Evolutionary conservation across 2,888 invertebrate genomes (phyloP).

Genomic region (Drosophila sordidula): DNA sequence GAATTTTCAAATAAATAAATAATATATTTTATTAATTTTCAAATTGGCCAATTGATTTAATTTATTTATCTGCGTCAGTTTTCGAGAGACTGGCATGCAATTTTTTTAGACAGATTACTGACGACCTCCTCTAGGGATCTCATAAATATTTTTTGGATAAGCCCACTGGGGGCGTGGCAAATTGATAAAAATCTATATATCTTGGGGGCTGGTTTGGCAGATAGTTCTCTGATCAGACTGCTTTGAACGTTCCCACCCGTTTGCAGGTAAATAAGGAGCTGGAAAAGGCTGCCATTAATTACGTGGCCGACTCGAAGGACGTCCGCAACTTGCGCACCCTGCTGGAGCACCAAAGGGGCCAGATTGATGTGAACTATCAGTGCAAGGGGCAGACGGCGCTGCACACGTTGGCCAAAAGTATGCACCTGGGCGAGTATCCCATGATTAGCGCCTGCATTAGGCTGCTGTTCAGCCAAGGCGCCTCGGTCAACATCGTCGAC

Average conservation of each 20-base stretch:
- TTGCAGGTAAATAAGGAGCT: slow-evolving; percentile 69
- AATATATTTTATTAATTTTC: no score
- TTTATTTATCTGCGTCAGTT: no score
- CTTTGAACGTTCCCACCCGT: not conserved
- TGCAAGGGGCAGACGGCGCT: slow-evolving; percentile 75
- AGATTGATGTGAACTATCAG: slow-evolving; percentile 60
- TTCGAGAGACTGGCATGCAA: no score
- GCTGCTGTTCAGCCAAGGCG: slow-evolving; percentile 68
- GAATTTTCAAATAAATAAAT: no score
- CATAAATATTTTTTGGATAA: no score
- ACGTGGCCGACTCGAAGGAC: slow-evolving; percentile 76
- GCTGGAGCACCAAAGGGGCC: slow-evolving; percentile 40
- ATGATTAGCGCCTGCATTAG: slow-evolving; percentile 68
- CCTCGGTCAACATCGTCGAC: slow-evolving; percentile 80
- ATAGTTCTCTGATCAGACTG: no score
- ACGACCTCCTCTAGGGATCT: no score
- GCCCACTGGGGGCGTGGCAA: no score
- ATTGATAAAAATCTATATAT: no score
- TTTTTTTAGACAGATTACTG: no score
- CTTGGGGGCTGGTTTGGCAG: no score
- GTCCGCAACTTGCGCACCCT: slow-evolving; percentile 62
- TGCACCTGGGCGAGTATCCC: slow-evolving; percentile 59
- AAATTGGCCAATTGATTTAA: no score
- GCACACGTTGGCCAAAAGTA: slow-evolving; percentile 69
- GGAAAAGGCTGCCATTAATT: slow-evolving; percentile 79